phyloP scores from a whole-genome alignment of 2,797 vertebrate species.

The Cetoscarus ocellatus region DNA sequence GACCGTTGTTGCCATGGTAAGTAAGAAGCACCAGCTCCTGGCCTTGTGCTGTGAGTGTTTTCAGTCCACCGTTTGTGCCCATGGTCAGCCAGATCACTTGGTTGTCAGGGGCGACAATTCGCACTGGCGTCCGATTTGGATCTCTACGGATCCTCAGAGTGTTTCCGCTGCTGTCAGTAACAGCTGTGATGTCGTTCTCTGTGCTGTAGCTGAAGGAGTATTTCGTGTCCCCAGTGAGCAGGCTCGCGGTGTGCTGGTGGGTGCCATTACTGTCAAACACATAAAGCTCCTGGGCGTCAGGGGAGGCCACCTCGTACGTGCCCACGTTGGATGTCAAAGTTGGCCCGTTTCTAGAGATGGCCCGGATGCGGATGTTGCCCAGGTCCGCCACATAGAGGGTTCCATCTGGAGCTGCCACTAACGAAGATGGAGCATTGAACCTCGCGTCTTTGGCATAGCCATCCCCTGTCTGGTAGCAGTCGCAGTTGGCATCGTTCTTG shows the following conservation, averaged over 20 bases:
- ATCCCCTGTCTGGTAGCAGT: constrained; percentile 96
- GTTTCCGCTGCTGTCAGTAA: constrained; percentile 95
- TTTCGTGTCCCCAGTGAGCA: constrained; percentile 94
- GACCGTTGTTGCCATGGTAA: constrained; percentile 96
- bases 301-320: constrained; percentile 90
- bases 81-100: constrained; percentile 98
- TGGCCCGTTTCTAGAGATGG: constrained; percentile 91
- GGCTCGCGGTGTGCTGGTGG: constrained; percentile 94
- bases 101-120: constrained; percentile 96
- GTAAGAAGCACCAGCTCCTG: constrained; percentile 95
- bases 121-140: constrained; percentile 93
- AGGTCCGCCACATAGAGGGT: constrained; percentile 96
- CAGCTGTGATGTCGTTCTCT: constrained; percentile 93
- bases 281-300: constrained; percentile 95
- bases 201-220: constrained; percentile 98
- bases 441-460: constrained; percentile 98
- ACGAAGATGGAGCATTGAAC: constrained; percentile 94
- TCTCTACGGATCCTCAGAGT: constrained; percentile 94
- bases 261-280: constrained; percentile 96
- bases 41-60: constrained; percentile 95
- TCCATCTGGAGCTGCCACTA: constrained; percentile 94
- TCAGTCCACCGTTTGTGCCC: constrained; percentile 94
- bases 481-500: constrained; percentile 98
- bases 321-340: constrained; percentile 80
- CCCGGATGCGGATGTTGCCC: constrained; percentile 96